Evolutionary conservation across 2,797 vertebrate species (phyloP).

Genomic region (Helicolenus hilgendorfi): DNA sequence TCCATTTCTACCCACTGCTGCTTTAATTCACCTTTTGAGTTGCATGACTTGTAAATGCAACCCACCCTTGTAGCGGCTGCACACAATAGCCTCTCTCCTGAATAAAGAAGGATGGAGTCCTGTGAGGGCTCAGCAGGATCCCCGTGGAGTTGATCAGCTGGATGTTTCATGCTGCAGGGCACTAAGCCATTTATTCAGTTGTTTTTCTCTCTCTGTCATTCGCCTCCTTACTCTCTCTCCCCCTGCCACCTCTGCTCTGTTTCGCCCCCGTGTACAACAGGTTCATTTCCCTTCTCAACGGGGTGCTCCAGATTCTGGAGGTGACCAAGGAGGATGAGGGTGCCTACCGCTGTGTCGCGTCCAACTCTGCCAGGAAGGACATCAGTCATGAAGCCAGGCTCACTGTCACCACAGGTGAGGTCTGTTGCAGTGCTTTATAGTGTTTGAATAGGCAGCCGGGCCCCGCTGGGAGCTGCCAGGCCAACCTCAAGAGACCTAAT

Average conservation of each 20-base stretch:
- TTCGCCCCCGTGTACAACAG: conserved; percentile 77
- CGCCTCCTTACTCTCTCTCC: not conserved
- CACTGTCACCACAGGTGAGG: conserved; percentile 88
- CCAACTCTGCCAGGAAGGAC: conserved; percentile 90
- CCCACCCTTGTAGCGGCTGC: not conserved
- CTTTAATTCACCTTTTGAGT: not conserved
- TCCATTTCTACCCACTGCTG: not conserved
- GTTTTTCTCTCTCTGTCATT: not conserved
- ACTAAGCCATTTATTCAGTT: conserved; percentile 21
- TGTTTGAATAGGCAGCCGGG: conserved; percentile 9
- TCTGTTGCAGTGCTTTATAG: conserved; percentile 22
- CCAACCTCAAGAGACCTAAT: not conserved
- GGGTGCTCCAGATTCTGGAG: conserved; percentile 95
- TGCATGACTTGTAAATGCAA: not conserved
- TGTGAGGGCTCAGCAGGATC: conserved; percentile 39
- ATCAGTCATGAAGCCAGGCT: conserved; percentile 93
- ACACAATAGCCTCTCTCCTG: not conserved
- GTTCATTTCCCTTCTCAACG: conserved; percentile 95
- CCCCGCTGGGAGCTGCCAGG: conserved; percentile 12
- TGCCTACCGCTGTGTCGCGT: conserved; percentile 93
- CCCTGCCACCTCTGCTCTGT: not conserved
- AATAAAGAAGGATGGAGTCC: conserved; percentile 31
- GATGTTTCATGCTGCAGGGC: conserved; percentile 18
- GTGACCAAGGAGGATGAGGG: conserved; percentile 92
- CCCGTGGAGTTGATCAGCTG: conserved; percentile 17